These are phyloP conservation scores for Phenganax subtilis DNA, from an alignment of 92 coral and sea anemone species.

Conservation along the genomic window DNA sequence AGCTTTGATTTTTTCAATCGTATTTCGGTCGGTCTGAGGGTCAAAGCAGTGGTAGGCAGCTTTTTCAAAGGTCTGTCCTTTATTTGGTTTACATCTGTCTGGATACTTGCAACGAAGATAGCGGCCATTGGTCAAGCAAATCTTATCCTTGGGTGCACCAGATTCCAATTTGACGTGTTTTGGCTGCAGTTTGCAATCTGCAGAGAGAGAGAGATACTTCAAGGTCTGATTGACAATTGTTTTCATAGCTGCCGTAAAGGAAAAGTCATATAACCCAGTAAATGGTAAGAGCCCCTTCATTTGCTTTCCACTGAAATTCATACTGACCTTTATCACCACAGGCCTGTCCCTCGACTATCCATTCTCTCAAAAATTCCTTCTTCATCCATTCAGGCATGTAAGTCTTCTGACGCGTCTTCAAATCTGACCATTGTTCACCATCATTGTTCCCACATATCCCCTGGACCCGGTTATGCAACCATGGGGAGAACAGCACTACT, in stretches of 20 bases:
- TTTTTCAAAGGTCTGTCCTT: neutral
- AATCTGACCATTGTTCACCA: slow-evolving; percentile 74
- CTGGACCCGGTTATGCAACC: slow-evolving; percentile 58
- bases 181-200: slow-evolving; percentile 23
- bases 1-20: neutral
- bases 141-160: neutral
- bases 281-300: too few relatives aligned
- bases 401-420: neutral
- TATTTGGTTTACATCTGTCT: neutral
- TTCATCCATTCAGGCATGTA: slow-evolving; percentile 25
- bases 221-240: neutral
- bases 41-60: slow-evolving; percentile 14
- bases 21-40: neutral
- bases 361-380: slow-evolving; percentile 26
- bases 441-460: slow-evolving; percentile 78
- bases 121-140: slow-evolving; percentile 16
- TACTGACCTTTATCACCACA: slow-evolving; percentile 19
- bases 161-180: neutral
- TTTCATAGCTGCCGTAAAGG: neutral
- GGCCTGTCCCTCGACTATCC: slow-evolving; percentile 19
- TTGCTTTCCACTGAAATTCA: neutral
- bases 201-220: neutral
- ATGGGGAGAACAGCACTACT: slow-evolving; percentile 54
- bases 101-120: slow-evolving; percentile 1
- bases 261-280: too few relatives aligned